Conservation (phyloP, 2,888 invertebrate species). For the Tridacna gigas region DNA sequence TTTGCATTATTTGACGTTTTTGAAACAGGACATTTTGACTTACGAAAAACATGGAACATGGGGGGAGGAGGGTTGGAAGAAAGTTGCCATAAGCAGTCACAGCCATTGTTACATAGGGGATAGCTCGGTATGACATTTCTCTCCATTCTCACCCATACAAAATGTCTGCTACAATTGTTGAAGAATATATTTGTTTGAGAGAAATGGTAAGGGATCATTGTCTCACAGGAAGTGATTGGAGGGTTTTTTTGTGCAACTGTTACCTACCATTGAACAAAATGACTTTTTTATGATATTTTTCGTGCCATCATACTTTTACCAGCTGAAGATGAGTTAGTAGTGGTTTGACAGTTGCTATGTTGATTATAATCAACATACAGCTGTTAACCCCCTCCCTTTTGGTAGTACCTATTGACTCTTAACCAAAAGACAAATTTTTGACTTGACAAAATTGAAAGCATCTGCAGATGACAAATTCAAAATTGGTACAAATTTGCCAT, state of each 20-base stretch:
- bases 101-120: too few relatives aligned
- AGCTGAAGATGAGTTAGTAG: neutral
- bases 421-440: neutral
- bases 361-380: neutral
- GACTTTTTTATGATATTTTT: neutral
- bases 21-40: too few relatives aligned
- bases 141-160: too few relatives aligned
- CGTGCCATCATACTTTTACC: neutral
- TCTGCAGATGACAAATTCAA: too few relatives aligned
- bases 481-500: too few relatives aligned
- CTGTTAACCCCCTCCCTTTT: constrained; percentile 1
- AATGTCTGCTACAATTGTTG: too few relatives aligned
- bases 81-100: too few relatives aligned
- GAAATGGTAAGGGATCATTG: neutral
- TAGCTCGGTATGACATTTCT: too few relatives aligned
- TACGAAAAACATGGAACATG: too few relatives aligned
- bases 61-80: too few relatives aligned
- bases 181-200: too few relatives aligned
- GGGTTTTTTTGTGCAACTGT: neutral
- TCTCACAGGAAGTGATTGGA: constrained; percentile 19
- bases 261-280: neutral
- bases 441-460: neutral
- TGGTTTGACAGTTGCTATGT: constrained; percentile 11
- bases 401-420: neutral
- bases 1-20: too few relatives aligned